phyloP scores from a whole-genome alignment of 2,113 vertebrate species.

The Herpetotheres cachinnans region DNA sequence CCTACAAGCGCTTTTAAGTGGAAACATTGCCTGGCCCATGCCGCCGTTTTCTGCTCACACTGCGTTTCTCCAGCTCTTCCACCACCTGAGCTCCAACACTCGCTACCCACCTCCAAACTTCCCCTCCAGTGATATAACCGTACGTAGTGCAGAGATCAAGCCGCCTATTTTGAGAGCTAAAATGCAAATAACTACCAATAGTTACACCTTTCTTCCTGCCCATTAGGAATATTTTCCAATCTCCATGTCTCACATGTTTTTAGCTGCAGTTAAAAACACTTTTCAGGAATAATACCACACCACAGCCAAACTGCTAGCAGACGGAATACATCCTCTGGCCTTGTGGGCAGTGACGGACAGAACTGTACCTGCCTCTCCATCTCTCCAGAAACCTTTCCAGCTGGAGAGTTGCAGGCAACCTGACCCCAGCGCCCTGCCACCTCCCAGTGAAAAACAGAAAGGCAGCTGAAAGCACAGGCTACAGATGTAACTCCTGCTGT shows the following conservation, averaged over 20 bases:
- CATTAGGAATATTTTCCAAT: background rate
- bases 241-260: background rate
- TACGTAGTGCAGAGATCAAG: background rate
- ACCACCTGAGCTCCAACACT: background rate
- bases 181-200: background rate
- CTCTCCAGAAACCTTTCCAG: background rate
- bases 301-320: background rate
- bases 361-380: background rate
- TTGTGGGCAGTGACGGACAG: background rate
- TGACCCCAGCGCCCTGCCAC: background rate
- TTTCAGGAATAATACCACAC: background rate
- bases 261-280: background rate
- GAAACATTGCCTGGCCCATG: background rate
- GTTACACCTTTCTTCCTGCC: background rate
- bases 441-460: background rate
- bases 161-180: background rate
- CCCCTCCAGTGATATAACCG: background rate
- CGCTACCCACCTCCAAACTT: background rate
- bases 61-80: background rate
- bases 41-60: background rate
- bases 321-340: background rate
- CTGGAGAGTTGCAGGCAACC: background rate
- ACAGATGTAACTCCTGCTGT: background rate
- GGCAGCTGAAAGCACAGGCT: background rate
- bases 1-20: background rate